Percentiles rank a stretch among this genome's conserved stretches.
These are phyloP conservation scores for Aphodius granarius DNA, from an alignment of 2,888 invertebrate species.

Conservation along the genomic window DNA sequence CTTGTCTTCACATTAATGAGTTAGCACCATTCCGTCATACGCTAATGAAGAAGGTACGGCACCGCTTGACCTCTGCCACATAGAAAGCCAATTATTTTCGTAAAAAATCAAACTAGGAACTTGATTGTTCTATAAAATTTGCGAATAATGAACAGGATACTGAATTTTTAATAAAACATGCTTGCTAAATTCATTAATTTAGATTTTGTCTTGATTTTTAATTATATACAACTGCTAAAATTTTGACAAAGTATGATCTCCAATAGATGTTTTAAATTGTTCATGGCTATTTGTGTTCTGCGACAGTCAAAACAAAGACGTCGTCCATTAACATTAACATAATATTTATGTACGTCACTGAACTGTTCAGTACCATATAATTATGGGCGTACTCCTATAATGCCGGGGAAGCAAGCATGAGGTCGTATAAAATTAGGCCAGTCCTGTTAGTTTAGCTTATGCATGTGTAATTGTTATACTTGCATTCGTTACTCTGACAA, in stretches of 20 bases:
- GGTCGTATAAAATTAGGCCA: constrained; percentile 8
- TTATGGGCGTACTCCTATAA: background rate
- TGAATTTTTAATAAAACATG: too few species aligned
- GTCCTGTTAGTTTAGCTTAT: constrained; percentile 14
- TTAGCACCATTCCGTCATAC: constrained; percentile 16
- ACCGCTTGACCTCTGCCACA: constrained; percentile 29
- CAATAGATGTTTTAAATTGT: background rate
- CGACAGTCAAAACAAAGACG: background rate
- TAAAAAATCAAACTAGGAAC: background rate
- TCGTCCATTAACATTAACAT: background rate
- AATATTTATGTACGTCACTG: background rate
- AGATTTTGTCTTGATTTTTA: too few species aligned
- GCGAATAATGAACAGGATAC: background rate
- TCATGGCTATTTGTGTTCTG: background rate
- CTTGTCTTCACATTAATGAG: constrained; percentile 20
- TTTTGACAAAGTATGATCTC: too few species aligned
- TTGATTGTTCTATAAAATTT: background rate
- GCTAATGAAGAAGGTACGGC: constrained; percentile 28
- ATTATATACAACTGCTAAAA: too few species aligned
- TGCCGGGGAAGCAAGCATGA: background rate
- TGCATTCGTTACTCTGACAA: constrained; percentile 9
- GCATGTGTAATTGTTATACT: constrained; percentile 15
- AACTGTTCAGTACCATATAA: background rate
- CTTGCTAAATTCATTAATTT: too few species aligned
- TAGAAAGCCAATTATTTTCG: constrained; percentile 11